Evolutionary conservation across 2,113 vertebrate species (phyloP), one percentile per base, ranked within the genome.

Genomic region (Hemichromis elongatus): DNA sequence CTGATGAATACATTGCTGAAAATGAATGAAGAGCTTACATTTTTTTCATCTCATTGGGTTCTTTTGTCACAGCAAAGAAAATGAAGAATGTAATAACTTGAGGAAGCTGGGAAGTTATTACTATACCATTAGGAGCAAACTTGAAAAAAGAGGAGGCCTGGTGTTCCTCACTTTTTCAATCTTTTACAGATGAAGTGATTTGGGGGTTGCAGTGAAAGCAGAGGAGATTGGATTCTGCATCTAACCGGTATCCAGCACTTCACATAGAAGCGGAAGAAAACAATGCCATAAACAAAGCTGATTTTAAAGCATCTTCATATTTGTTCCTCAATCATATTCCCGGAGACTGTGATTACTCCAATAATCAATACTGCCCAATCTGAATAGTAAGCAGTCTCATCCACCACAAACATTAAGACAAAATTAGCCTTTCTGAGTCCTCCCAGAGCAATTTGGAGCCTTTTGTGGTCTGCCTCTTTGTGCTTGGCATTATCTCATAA

Each of bases 391-490:
- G 82, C 82, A 87, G 75, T 80, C 50, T 88, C 57, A 79, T 52
- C 59, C 79, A 84, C 47, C 82, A 68, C 82, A 89, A 88, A 90
- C 86, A 88, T 89, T 84, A 75, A 86, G 66, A 86, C 57, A 77
- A 89, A 89, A 93, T 91, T 90, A 90, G 85, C 81, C 77, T 79
- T 83, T 81, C 63, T 10, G 57, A 85, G 47, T 83, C 30, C 30
- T 94, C 91, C 90, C 90, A 86, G 77, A 91, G 88, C 90, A 90
- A 94, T 93, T 92, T 89, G 56, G 80, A 52, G 18, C 21, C 87
- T 90, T 94, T 95, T 94, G 94, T 93, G 82, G 86, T 89, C 66
- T 24, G 35, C 82, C 78, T 90, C 90, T 95, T 93, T 91, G 81
- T 92, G 90, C 86, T 80, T 83, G 75, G 84, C 87, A 89, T 94